Conservation (phyloP, 2,113 vertebrate genomes). For the Siniperca chuatsi region DNA sequence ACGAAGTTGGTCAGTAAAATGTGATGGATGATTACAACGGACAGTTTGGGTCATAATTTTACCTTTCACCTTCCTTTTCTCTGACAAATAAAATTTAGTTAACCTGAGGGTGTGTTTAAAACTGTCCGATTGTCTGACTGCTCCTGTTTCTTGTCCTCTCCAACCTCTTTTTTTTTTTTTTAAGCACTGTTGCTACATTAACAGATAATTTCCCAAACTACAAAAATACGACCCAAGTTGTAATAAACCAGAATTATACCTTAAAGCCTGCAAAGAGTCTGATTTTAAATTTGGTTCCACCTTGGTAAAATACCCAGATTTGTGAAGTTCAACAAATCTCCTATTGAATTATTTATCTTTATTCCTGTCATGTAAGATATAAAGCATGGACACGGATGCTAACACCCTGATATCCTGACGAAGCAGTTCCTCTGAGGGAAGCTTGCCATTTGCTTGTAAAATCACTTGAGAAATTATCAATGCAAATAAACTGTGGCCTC, state of each 20-base stretch:
- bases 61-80: background rate
- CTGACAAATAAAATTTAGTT: background rate
- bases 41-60: background rate
- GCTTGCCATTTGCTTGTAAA: background rate
- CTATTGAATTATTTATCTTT: background rate
- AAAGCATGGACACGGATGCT: background rate
- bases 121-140: background rate
- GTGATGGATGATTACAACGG: background rate
- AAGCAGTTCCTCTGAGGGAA: constrained; percentile 14
- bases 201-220: background rate
- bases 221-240: background rate
- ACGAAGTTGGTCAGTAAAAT: background rate
- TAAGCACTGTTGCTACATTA: background rate
- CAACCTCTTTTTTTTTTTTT: no score
- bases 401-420: constrained; percentile 24
- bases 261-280: background rate
- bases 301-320: no score
- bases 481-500: constrained; percentile 35
- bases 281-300: no score
- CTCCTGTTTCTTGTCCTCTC: background rate
- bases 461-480: constrained; percentile 42
- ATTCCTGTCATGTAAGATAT: background rate
- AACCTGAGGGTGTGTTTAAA: background rate
- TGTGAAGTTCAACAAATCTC: background rate
- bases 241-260: background rate